Base-by-base conservation (phyloP, 2,113 vertebrate species). In the Pollimyrus isidori region DNA sequence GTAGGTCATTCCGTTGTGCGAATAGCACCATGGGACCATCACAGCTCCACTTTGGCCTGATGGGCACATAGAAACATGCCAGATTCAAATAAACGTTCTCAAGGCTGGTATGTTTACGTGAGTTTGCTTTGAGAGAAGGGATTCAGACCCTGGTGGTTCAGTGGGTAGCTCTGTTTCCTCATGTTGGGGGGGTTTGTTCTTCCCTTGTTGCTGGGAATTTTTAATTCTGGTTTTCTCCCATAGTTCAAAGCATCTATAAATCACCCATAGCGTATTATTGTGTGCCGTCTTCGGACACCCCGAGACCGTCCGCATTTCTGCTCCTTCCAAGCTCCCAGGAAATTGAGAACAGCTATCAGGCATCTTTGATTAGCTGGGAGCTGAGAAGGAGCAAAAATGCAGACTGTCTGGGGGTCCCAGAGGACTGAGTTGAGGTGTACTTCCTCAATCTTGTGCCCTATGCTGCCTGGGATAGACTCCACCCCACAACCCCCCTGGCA, bases 1-100 rank as follows among this genome's bases (percentile, higher is more conserved):
- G 90, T 92, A 91, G 92, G 91, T 92, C 92, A 92, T 7, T 86
- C 90, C 89, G 90, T 92, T 92, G 4, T 49, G n/a, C 23, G 6
- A 90, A 69, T 82, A 39, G 50, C 30, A 46, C 4, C 26, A 0
- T 42, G 48, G 49, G 45, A 56, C 88, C 62, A 26, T 21, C 19
- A 1, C 49, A 17, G n/a, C 4, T 87, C 9, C 7, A 30, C 50
- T 84, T 84, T 0, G 5, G 10, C 45, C 82, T n/a, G 82, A 52
- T 45, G 49, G 26, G 49, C 26, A 35, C 26, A 30, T 30, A 30
- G n/a, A 52, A 13, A 69, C 62, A 69, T 30, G 62, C 62, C n/a
- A 26, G 7, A 69, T 69, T 69, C 9, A 69, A 30, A 69, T 30
- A 26, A 30, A 13, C 62, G 0, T 30, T 30, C n/a, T 65, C 10